Evolutionary conservation across 1,140 invertebrate species (phyloP).

Genomic region (Notospermus geniculatus): DNA sequence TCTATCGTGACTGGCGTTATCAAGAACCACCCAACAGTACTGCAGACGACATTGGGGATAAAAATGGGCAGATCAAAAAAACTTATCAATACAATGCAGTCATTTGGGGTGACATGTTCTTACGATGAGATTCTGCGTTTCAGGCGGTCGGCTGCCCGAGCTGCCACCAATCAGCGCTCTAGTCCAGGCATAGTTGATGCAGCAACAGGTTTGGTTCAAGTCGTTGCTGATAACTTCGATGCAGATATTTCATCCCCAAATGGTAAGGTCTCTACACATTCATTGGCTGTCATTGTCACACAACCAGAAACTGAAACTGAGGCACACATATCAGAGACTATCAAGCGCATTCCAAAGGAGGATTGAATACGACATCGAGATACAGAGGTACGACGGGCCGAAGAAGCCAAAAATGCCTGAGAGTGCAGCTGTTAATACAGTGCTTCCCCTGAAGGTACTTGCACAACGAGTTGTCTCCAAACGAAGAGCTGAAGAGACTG

Average conservation of each 20-base stretch:
- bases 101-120: conserved; percentile 20
- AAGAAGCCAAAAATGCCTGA: too few species aligned
- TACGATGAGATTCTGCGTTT: conserved; percentile 28
- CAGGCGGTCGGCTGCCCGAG: conserved; percentile 22
- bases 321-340: too few species aligned
- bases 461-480: too few species aligned
- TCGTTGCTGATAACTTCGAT: conserved; percentile 28
- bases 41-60: conserved; percentile 25
- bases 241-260: conserved; percentile 26
- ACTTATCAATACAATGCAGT: conserved; percentile 12
- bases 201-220: conserved; percentile 14
- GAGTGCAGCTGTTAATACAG: too few species aligned
- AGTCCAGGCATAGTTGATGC: conserved; percentile 1
- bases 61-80: conserved; percentile 15
- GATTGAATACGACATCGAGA: too few species aligned
- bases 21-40: conserved; percentile 13
- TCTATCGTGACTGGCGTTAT: conserved; percentile 21
- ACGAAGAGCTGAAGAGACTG: too few species aligned
- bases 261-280: conserved; percentile 21
- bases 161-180: background rate
- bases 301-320: too few species aligned
- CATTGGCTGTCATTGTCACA: conserved; percentile 23
- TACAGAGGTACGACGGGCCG: too few species aligned
- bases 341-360: too few species aligned
- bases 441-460: too few species aligned